Evolutionary conservation across 2,888 invertebrate species (phyloP).

Genomic region (Drosophila putrida): DNA sequence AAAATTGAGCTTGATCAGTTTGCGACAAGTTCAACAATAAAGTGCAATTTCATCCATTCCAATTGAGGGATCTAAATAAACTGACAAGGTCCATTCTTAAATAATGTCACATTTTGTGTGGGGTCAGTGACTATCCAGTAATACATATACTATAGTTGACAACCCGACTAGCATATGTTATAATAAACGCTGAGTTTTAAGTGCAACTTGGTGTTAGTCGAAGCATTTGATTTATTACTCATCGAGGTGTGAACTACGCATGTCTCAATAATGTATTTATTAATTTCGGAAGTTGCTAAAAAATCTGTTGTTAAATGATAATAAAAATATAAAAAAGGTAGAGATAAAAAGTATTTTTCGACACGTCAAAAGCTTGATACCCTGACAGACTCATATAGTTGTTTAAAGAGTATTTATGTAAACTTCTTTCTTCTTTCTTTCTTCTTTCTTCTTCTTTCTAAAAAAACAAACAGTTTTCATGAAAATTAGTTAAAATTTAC

Average conservation of each 20-base stretch:
- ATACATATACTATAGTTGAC: background rate
- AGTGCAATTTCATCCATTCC: slow-evolving; percentile 21
- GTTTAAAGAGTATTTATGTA: no score
- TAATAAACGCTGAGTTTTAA: background rate
- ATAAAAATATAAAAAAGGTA: background rate
- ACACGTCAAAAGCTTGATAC: background rate
- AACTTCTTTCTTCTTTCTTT: no score
- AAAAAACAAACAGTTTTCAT: background rate
- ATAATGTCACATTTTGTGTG: slow-evolving; percentile 1
- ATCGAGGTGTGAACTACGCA: slow-evolving; percentile 16
- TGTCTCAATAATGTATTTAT: background rate
- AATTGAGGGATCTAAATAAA: slow-evolving; percentile 1
- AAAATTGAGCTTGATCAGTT: slow-evolving; percentile 20
- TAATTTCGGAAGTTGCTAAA: slow-evolving; percentile 1
- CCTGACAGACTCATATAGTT: background rate
- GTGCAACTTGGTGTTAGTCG: background rate
- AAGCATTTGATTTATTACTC: slow-evolving; percentile 5
- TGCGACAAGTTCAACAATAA: slow-evolving; percentile 26
- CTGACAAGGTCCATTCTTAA: slow-evolving; percentile 2
- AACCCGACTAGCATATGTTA: background rate
- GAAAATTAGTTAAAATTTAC: background rate
- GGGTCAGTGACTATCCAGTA: slow-evolving; percentile 21
- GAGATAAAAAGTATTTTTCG: no score
- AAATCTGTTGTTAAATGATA: background rate
- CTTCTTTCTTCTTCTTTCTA: no score